Evolutionary conservation across 37 sponge, comb jelly and placozoan genomes (phyloP), one percentile per base, ranked within the genome.

Genomic region (Sycon ciliatum): DNA sequence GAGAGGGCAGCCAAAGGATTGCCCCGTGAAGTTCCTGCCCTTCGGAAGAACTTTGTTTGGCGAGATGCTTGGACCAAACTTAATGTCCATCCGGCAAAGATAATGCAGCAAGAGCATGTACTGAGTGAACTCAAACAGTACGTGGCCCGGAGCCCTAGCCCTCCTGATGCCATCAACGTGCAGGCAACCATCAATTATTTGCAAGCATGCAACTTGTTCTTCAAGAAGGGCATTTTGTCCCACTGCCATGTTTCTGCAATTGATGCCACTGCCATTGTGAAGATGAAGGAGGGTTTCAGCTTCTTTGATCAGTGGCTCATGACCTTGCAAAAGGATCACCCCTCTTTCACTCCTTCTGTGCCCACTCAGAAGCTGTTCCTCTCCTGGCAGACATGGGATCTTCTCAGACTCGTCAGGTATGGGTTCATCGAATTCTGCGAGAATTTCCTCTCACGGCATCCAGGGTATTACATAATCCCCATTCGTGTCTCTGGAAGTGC

Each of bases 41-140:
- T 77, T 1, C 32, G 61, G 18, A 69, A 77, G 34, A 6, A 38
- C 1, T 56, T 68, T 24, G 40, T 77, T 23, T 9, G 34, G 3
- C 36, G 78, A 5, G 76, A 76, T 30, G 29, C 67, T 16, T 76
- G 76, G 76, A 76, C 67, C 5, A 64, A 65, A 27, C 30, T 77
- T 1, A 77, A 77, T 55, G 78, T 77, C 4, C 42, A 37, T 1
- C 78, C 78, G 18, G 78, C 78, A 4, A 77, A 77, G 36, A 28
- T 77, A 13, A 77, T 77, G 78, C 78, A n/a, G 80, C 80, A 79
- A 62, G 73, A 65, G 27, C 67, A 79, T 1, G 73, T 79, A 1
- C 67, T 79, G 3, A 31, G 55, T 38, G 80, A 79, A 29, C 39
- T 79, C 35, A 26, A 33, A n/a, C 46, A 69, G n/a, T 49, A 71